Evolutionary conservation across 1,140 invertebrate genomes (phyloP).

Genomic region (Frieseomelitta varia): DNA sequence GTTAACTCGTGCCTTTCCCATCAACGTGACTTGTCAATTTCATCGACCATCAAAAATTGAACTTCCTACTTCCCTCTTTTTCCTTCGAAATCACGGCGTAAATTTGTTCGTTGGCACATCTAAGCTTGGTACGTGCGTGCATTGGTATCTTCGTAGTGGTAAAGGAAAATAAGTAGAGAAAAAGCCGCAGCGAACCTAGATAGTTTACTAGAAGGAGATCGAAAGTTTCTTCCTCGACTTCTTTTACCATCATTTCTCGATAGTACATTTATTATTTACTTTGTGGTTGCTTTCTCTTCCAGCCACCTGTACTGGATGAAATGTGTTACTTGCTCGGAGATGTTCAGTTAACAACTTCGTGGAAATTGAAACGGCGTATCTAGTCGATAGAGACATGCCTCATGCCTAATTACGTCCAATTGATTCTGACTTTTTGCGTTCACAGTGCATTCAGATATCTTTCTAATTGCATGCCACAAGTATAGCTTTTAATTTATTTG

Average conservation of each 20-base stretch:
- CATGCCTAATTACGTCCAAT: not conserved
- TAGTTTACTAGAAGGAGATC: not conserved
- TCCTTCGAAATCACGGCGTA: not conserved
- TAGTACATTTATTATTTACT: not conserved
- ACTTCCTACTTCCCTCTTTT: not conserved
- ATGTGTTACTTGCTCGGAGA: not conserved
- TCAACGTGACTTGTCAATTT: constrained; percentile 57
- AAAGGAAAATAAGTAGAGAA: not conserved
- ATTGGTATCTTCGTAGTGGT: no score
- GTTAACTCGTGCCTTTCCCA: constrained; percentile 41
- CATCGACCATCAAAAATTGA: constrained; percentile 63
- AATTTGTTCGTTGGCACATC: not conserved
- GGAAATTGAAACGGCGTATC: not conserved
- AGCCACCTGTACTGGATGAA: not conserved
- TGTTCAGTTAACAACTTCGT: not conserved
- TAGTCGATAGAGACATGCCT: not conserved
- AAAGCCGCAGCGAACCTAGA: not conserved
- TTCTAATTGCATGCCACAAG: not conserved
- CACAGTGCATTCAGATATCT: not conserved
- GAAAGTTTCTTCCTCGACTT: not conserved
- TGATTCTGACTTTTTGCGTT: not conserved
- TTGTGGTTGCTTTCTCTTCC: not conserved
- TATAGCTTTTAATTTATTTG: not conserved
- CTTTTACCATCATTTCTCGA: not conserved
- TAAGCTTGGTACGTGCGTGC: not conserved